phyloP scores from a whole-genome alignment of 2,797 vertebrate genomes.

The Lepilemur septentrionalis region DNA sequence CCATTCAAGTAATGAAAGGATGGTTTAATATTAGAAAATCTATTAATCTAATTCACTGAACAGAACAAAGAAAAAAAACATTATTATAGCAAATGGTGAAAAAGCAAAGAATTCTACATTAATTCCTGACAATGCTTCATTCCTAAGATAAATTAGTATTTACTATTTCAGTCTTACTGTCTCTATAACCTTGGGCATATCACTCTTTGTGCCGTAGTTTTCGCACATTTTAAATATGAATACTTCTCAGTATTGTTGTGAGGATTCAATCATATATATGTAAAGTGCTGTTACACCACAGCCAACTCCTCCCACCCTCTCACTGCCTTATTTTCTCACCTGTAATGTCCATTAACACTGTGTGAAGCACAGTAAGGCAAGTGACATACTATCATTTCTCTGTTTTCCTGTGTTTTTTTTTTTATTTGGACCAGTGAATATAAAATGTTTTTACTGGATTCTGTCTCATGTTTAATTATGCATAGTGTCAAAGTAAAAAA shows the following conservation, averaged over 20 bases:
- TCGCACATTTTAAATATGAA: constrained; percentile 15
- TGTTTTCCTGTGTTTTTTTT: background rate
- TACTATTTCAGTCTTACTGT: background rate
- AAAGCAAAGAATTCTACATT: background rate
- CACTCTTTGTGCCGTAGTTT: background rate
- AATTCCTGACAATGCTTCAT: background rate
- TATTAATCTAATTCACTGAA: background rate
- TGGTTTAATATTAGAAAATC: background rate
- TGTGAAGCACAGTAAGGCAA: background rate
- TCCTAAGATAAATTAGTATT: background rate
- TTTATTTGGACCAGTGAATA: background rate
- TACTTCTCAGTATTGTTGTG: background rate
- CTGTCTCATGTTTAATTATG: constrained; percentile 5
- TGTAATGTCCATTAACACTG: background rate
- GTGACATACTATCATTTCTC: background rate
- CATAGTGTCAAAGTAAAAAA: background rate
- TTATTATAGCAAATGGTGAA: background rate
- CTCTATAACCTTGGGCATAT: background rate
- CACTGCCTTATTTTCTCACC: background rate
- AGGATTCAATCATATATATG: background rate
- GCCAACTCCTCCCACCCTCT: background rate
- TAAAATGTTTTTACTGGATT: background rate
- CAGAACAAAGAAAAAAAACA: background rate
- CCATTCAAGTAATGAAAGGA: background rate
- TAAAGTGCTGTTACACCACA: background rate